Evolutionary conservation across 2,888 invertebrate species (phyloP).

Genomic region (Brachynemurus nebulosus): DNA sequence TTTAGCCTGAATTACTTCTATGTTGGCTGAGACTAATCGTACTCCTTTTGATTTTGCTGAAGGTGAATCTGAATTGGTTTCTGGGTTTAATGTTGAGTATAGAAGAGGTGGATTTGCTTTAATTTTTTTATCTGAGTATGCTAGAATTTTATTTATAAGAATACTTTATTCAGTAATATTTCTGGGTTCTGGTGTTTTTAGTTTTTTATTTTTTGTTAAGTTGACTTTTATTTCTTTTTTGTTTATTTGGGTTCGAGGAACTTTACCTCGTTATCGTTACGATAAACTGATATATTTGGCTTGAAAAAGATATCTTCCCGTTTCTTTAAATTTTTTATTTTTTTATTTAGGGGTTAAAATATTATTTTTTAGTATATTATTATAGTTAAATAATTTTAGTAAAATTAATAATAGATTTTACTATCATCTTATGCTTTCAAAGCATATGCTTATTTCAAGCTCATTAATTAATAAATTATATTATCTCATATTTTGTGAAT

Average conservation of each 20-base stretch:
- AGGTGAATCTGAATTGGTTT: slow-evolving; percentile 63
- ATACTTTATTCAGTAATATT: slow-evolving; percentile 43
- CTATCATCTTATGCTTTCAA: slow-evolving; percentile 56
- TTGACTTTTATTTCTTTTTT: slow-evolving; percentile 41
- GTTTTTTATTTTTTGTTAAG: slow-evolving; percentile 39
- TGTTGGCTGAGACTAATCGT: slow-evolving; percentile 57
- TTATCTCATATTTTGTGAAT: slow-evolving; percentile 41
- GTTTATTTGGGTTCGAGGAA: slow-evolving; percentile 51
- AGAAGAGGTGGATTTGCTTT: slow-evolving; percentile 55
- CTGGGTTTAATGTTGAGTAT: slow-evolving; percentile 68
- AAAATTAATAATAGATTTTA: slow-evolving; percentile 43
- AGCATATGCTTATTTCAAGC: slow-evolving; percentile 52
- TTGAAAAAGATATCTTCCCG: slow-evolving; percentile 49
- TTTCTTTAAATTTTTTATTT: slow-evolving; percentile 47
- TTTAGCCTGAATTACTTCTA: slow-evolving; percentile 42
- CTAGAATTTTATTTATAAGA: slow-evolving; percentile 54
- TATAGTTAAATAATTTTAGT: slow-evolving; percentile 33
- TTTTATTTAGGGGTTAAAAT: slow-evolving; percentile 42
- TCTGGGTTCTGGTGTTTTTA: slow-evolving; percentile 37
- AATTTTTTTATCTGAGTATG: slow-evolving; percentile 59
- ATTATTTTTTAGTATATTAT: slow-evolving; percentile 27
- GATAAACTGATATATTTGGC: slow-evolving; percentile 58
- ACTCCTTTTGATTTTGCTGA: slow-evolving; percentile 70
- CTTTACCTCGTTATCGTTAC: slow-evolving; percentile 59
- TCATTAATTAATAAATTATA: slow-evolving; percentile 42